Evolutionary conservation across 2,797 vertebrate genomes (phyloP).

Genomic region (Paratrypauchen microcephalus): DNA sequence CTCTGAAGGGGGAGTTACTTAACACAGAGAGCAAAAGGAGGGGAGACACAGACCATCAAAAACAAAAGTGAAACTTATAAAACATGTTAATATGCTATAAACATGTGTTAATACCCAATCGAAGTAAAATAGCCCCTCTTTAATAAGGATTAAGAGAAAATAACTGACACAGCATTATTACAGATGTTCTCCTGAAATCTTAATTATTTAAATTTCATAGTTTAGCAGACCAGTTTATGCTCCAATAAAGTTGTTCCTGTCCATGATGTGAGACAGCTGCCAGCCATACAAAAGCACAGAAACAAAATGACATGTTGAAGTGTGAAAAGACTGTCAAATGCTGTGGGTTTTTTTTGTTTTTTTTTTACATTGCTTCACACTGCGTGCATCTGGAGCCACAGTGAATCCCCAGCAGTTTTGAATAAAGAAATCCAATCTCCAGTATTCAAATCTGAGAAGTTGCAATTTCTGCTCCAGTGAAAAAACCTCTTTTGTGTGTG

Average conservation of each 20-base stretch:
- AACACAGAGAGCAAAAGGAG: too few relatives aligned
- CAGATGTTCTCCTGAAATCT: neutral
- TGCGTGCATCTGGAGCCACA: constrained; percentile 48
- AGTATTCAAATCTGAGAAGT: constrained; percentile 66
- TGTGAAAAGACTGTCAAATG: constrained; percentile 5
- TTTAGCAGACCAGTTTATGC: too few relatives aligned
- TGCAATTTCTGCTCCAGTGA: constrained; percentile 40
- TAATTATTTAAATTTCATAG: too few relatives aligned
- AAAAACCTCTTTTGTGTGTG: constrained; percentile 29
- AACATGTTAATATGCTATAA: too few relatives aligned
- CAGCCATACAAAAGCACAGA: neutral
- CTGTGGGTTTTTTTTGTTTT: constrained; percentile 28
- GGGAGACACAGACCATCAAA: too few relatives aligned
- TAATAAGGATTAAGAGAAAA: too few relatives aligned
- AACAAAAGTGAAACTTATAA: too few relatives aligned
- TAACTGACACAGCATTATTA: too few relatives aligned
- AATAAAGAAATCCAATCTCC: constrained; percentile 68
- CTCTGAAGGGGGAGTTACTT: too few relatives aligned
- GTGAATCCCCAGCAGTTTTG: constrained; percentile 64
- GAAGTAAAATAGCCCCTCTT: too few relatives aligned
- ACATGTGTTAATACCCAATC: too few relatives aligned
- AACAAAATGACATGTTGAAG: neutral
- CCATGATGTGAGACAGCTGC: constrained; percentile 1
- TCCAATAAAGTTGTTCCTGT: neutral
- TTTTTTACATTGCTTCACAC: constrained; percentile 55